Evolutionary conservation across 1,140 invertebrate genomes (phyloP), one percentile per base, ranked within the genome.

Genomic region (Brachionus rotundiformis): DNA sequence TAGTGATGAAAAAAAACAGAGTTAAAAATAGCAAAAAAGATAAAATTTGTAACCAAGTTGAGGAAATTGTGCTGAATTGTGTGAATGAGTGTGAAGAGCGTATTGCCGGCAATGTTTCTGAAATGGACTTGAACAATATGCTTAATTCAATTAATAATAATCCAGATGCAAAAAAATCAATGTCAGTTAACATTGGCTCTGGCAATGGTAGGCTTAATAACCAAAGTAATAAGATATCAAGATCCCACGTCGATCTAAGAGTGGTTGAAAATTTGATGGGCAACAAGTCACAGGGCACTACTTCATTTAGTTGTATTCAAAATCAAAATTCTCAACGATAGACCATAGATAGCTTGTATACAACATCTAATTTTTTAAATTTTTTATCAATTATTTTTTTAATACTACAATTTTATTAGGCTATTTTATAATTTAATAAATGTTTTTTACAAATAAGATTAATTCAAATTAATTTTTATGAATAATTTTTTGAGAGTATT

Each of bases 331-430:
- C 16, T 81, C 16, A n/a, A 19, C 47, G 19, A 54, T n/a, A 54
- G 0, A 19, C 16, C 19, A 0, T 54, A 19, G 23, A 47, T 49
- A 76, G 54, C 19, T 10, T 31, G n/a, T n/a, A n/a, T n/a, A n/a
- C n/a, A 6, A 47, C 54, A 68, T 83, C 49, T 10, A 31, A 65
- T 49, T 39, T 82, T n/a, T 54, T 59, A 81, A 82, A 54, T 36
- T 54, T 68, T 44, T 81, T 33, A 36, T 36, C 68, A 68, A 65
- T 71, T 7, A 31, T 13, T 25, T 75, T 84, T 23, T 16, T 39
- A 49, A 33, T 59, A 68, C 71, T 44, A 59, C n/a, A 2, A 71
- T 39, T 71, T 36, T 36, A 29, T 63, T 63, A 31, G 25, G 23
- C 29, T 63, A 27, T 63, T 63, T 25, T 63, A 31, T 13, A 41